Base-by-base conservation (phyloP, 2,113 vertebrate species). In the Nesogale talazaci region DNA sequence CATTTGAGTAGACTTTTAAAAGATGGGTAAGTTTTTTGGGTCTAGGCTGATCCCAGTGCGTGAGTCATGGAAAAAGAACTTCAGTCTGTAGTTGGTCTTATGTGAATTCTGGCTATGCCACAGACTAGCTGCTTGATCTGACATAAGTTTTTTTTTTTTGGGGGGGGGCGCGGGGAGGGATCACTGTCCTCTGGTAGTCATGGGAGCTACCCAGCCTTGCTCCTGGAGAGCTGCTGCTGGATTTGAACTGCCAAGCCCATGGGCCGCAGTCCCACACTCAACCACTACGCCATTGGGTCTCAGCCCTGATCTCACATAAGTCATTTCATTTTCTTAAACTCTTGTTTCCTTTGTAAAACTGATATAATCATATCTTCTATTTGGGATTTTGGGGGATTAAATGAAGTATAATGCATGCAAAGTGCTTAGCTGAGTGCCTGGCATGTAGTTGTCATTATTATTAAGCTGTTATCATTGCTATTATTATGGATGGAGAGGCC, bases 401-500 rank as follows among this genome's bases (percentile, higher is more conserved):
- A 29, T 94, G 76, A 83, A 89, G 29, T 80, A 10, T 10, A 91
- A 86, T 75, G 46, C 46, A 38, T 75, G 38, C 89, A 85, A 87
- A 63, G 42, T 23, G 8, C 63, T 42, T 89, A 65, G 16, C 70
- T 20, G 52, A 61, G 70, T 80, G 57, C 82, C 57, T 92, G 67
- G 40, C 27, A 81, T 38, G 76, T 52, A 52, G 17, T 89, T 85
- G 85, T 69, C 81, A 0, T 86, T 79, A 29, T 61, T 88, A 59
- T 61, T 61, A 38, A 77, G 90, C 61, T 42, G 46, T 94, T n/a
- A 36, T 79, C 15, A 56, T 88, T 90, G 70, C 69, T 89, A 42
- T 46, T 91, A 31, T 46, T 76, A 70, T 36, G 11, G 17, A 38
- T 83, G 88, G 52, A 19, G 15, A 93, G 57, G 57, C 65, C 29